phyloP scores from a whole-genome alignment of 1,140 invertebrate genomes.

The Melitaea cinxia region DNA sequence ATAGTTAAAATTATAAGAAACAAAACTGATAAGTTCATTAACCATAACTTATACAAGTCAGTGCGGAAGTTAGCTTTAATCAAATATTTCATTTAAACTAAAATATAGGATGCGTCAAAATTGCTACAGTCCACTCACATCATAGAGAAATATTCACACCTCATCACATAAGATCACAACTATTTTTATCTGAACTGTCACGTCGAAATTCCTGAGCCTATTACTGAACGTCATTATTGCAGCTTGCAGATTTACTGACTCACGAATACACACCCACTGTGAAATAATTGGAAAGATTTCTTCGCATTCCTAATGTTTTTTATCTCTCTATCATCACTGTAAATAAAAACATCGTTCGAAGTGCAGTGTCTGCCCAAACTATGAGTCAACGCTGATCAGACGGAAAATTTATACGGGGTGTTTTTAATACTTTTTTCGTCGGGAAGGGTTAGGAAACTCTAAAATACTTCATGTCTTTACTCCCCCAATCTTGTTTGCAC shows the following conservation, averaged over 20 bases:
- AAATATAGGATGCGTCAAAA: conserved; percentile 14
- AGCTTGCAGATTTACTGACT: conserved; percentile 37
- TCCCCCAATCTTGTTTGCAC: conserved; percentile 20
- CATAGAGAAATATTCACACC: conserved; percentile 30
- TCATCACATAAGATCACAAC: conserved; percentile 30
- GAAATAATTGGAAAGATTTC: conserved; percentile 21
- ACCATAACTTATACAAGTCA: neutral
- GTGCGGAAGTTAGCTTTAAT: conserved; percentile 11
- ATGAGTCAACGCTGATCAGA: conserved; percentile 17
- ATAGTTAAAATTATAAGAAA: too few relatives aligned
- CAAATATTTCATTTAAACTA: conserved; percentile 1
- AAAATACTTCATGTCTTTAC: conserved; percentile 21
- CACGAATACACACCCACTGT: conserved; percentile 38
- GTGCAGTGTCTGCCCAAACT: conserved; percentile 2
- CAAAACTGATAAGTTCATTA: too few relatives aligned
- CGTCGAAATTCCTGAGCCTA: conserved; percentile 32
- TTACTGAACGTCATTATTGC: conserved; percentile 33
- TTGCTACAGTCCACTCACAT: conserved; percentile 4
- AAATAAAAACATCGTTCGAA: conserved; percentile 16
- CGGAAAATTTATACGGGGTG: conserved; percentile 4
- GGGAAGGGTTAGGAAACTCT: conserved; percentile 3
- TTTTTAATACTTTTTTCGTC: conserved; percentile 11
- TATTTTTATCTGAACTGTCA: conserved; percentile 49
- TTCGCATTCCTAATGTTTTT: neutral
- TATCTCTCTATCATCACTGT: neutral